Evolutionary conservation across 2,797 vertebrate genomes (phyloP).

Genomic region (Cottoperca gobio): DNA sequence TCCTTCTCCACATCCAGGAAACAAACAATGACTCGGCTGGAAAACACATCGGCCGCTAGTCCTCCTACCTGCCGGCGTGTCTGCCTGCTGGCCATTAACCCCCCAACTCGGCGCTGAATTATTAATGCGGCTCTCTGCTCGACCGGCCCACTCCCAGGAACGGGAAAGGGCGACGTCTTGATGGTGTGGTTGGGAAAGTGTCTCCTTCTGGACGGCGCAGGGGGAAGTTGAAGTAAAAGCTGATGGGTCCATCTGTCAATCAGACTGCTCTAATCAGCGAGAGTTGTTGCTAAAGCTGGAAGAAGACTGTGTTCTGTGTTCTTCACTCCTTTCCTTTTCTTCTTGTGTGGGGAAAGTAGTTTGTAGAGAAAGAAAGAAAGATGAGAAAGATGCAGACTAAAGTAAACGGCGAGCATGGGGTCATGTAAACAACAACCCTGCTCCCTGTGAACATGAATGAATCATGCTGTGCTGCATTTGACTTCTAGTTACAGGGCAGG

Average conservation of each 20-base stretch:
- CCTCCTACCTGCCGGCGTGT: conserved; percentile 49
- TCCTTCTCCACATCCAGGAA: conserved; percentile 67
- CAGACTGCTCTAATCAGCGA: neutral
- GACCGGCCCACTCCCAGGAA: conserved; percentile 19
- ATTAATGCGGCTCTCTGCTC: conserved; percentile 57
- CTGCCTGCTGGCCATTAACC: conserved; percentile 71
- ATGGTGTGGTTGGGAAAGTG: conserved; percentile 32
- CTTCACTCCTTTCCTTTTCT: neutral
- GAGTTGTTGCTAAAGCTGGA: neutral
- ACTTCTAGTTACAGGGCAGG: neutral
- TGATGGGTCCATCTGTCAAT: conserved; percentile 28
- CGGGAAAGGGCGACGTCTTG: conserved; percentile 46
- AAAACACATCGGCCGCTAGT: conserved; percentile 51
- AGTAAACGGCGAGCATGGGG: too few relatives aligned
- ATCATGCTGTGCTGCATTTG: neutral
- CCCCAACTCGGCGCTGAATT: conserved; percentile 59
- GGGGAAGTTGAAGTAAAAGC: conserved; percentile 1
- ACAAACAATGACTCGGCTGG: conserved; percentile 74
- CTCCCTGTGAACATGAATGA: neutral
- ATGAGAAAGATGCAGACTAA: neutral
- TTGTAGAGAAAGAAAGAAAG: neutral
- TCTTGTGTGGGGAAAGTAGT: too few relatives aligned
- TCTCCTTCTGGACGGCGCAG: conserved; percentile 29
- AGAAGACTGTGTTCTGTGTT: neutral
- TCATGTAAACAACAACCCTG: neutral